Base-by-base conservation (phyloP, 2,888 invertebrate genomes). In the Leucoma salicis region DNA sequence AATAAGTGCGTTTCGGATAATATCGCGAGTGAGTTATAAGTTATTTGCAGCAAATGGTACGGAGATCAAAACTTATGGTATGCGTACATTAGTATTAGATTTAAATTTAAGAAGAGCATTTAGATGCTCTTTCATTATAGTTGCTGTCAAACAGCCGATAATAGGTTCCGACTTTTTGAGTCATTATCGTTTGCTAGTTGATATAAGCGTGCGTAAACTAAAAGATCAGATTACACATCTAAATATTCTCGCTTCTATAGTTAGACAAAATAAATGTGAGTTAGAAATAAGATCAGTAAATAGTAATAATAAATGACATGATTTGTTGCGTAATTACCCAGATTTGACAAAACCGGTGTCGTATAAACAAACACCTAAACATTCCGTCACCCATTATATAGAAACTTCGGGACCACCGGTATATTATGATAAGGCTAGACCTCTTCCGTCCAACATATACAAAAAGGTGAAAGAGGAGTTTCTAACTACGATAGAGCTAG, bases 71-170 rank as follows among this genome's bases (percentile, higher is more conserved):
- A 46, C 42, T 1, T 47, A 43, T 12, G 47, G 42, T 12, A 14
- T 14, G 7, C 18, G 25, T 10, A 39, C 37, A 8, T 40, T 42
- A 24, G 15, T n/a, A 2, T 12, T 47, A 21, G 31, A 47, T 15
- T 35, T 50, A 8, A 25, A 18, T 5, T 15, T 50, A 13, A 38
- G 46, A n/a, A 11, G 46, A 12, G 42, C 41, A 10, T 50, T 27
- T 31, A 12, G 27, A 3, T 50, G 46, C 44, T 28, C 27, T 2
- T 50, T 50, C 13, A 36, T 44, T 2, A 8, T 47, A 1, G 47
- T 42, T 0, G 45, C 42, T n/a, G 42, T 51, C 3, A 42, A 34
- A 10, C 44, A 45, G 14, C 44, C 50, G 0, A 50, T 50, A 12
- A 13, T 36, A 16, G 36, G 36, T 18, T 16, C 29, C 8, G 29